phyloP scores from a whole-genome alignment of 2,113 vertebrate genomes.

The Halichoerus grypus region DNA sequence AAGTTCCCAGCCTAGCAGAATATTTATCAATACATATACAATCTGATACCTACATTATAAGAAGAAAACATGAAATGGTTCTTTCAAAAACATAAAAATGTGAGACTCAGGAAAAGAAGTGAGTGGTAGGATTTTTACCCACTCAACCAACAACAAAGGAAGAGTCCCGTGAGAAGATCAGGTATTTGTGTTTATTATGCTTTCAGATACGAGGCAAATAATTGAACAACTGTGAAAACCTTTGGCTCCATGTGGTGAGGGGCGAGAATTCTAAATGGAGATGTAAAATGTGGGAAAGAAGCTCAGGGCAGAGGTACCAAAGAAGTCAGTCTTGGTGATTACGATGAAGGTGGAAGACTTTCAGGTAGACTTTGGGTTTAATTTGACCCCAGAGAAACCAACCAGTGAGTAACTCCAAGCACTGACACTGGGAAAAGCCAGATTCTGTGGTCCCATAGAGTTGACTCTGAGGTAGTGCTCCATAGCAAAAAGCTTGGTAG shows the following conservation, averaged over 20 bases:
- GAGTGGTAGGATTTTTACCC: neutral
- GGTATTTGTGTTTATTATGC: neutral
- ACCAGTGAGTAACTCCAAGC: neutral
- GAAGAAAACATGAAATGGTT: neutral
- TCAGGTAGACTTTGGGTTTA: neutral
- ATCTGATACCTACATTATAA: neutral
- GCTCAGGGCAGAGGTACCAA: neutral
- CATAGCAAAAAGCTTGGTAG: neutral
- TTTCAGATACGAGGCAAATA: neutral
- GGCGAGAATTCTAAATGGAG: neutral
- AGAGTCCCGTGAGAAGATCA: neutral
- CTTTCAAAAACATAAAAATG: neutral
- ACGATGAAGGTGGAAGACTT: neutral
- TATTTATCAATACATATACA: neutral
- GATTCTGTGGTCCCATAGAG: neutral
- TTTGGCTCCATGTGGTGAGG: neutral
- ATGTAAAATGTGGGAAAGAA: neutral
- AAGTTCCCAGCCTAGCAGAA: neutral
- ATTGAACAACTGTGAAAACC: neutral
- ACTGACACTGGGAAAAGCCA: neutral
- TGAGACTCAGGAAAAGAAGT: neutral
- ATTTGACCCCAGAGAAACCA: neutral
- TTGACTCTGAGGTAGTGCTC: neutral
- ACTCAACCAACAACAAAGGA: neutral
- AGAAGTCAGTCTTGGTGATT: neutral